Percentiles rank a stretch among this genome's conserved stretches.
phyloP scores from a whole-genome alignment of 2,113 vertebrate species.

The Ahaetulla prasina region DNA sequence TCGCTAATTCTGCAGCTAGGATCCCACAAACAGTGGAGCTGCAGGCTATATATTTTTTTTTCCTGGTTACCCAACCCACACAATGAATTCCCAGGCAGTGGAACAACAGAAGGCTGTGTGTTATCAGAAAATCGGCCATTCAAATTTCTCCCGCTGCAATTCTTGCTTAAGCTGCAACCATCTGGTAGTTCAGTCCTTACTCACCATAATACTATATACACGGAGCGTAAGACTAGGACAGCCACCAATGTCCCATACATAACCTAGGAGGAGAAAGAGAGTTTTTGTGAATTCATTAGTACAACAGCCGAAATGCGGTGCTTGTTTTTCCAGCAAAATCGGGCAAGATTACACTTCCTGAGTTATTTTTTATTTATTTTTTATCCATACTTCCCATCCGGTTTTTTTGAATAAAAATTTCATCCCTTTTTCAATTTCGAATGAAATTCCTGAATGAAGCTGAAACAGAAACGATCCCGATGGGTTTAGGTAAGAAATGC shows the following conservation, averaged over 20 bases:
- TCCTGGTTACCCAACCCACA: neutral
- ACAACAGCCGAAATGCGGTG: neutral
- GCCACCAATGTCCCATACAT: conserved; percentile 93
- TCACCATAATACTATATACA: conserved; percentile 98
- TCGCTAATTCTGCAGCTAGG: neutral
- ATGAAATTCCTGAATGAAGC: neutral
- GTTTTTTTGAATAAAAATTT: neutral
- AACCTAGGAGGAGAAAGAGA: conserved; percentile 71
- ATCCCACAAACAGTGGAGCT: neutral
- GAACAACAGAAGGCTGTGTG: neutral
- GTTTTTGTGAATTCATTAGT: neutral
- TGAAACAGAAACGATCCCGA: neutral
- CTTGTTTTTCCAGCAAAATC: neutral
- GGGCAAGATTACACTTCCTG: neutral
- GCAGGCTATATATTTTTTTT: no score
- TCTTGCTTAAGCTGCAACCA: neutral
- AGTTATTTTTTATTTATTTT: no score
- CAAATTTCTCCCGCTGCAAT: neutral
- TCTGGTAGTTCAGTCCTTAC: conserved; percentile 35
- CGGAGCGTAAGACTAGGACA: conserved; percentile 85
- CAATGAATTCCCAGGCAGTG: neutral
- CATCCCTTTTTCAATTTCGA: neutral
- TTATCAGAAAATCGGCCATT: neutral
- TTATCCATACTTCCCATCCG: neutral
- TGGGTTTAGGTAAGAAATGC: neutral